Evolutionary conservation across 2,797 vertebrate genomes (phyloP), one percentile per base, ranked within the genome.

Genomic region (Lates japonicus): DNA sequence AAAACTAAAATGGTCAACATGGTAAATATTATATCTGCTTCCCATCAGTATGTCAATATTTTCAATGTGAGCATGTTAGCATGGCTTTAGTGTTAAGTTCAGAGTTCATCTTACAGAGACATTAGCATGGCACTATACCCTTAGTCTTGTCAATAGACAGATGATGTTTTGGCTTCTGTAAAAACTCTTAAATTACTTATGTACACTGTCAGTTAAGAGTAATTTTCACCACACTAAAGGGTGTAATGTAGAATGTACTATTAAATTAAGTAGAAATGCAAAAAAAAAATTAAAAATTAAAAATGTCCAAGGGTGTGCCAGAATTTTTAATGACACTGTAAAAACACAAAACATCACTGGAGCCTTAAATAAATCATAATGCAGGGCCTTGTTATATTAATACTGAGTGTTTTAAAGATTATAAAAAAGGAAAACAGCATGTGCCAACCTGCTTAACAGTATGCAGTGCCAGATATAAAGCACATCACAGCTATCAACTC

Each of bases 401-500:
- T 58, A 67, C 44, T 52, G 19, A 41, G 1, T 42, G 46, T 64
- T 63, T 60, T 41, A 61, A 1, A 55, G 7, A 25, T 49, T 22
- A 54, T n/a, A 11, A 54, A 37, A 41, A 14, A 58, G 48, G 13
- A 66, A 58, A 16, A 51, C 58, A 67, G 20, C 29, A 55, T 51
- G 51, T 39, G 37, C 17, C 8, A 39, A 25, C 41, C 11, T 76
- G 29, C 42, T 55, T 60, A 74, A 55, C 64, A 68, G 55, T 63
- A 31, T 39, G 37, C 31, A n/a, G 42, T 70, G 14, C 14, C 52
- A 63, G 29, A 67, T 68, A 49, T 62, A 17, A 78, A 65, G 59
- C 31, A 59, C 78, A 64, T 65, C 51, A 49, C 35, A 79, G 44
- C 64, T 76, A 19, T 74, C n/a, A 73, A 48, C 70, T 69, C 14